Evolutionary conservation across 2,888 invertebrate species (phyloP), one percentile per base, ranked within the genome.

Genomic region (Drosophila prostipennis): DNA sequence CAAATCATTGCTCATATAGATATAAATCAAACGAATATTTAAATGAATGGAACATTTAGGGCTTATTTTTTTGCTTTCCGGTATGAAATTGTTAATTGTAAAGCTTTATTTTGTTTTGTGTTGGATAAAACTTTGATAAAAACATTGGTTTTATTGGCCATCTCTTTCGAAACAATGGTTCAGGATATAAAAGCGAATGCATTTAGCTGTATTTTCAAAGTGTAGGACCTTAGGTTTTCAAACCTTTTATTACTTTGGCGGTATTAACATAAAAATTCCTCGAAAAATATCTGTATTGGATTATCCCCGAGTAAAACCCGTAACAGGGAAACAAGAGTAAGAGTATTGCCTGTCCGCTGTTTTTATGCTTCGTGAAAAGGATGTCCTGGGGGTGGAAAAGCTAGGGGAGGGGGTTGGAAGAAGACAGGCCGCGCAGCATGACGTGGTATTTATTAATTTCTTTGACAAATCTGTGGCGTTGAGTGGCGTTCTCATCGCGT

Each of bases 391-490:
- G 57, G 39, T 57, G 58, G 39, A 19, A 57, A 5, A n/a, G 7
- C 6, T 16, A n/a, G 14, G 1, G 7, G 14, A 13, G 16, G 10
- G 14, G 13, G 14, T 7, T 37, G 10, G 23, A 32, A 6, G 32
- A 13, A 19, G 29, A 57, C n/a, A n/a, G 56, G 58, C 16, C 39
- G 39, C 57, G 23, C 23, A 56, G 16, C 45, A 57, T 60, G 49
- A 57, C 65, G 78, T 78, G 80, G 87, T 79, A 87, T 89, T 89
- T 89, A 82, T 85, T 87, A 89, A 89, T 89, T 87, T 89, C 90
- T 77, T 87, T 89, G 90, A 89, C 88, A 89, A 89, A 89, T 87
- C 89, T 89, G 89, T 89, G 82, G 89, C 78, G 72, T 55, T 65
- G 79, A 81, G 71, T 73, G 72, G 77, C 72, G 58, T 77, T 53